phyloP scores from a whole-genome alignment of 1,140 invertebrate genomes.

The Dinoponera quadriceps region DNA sequence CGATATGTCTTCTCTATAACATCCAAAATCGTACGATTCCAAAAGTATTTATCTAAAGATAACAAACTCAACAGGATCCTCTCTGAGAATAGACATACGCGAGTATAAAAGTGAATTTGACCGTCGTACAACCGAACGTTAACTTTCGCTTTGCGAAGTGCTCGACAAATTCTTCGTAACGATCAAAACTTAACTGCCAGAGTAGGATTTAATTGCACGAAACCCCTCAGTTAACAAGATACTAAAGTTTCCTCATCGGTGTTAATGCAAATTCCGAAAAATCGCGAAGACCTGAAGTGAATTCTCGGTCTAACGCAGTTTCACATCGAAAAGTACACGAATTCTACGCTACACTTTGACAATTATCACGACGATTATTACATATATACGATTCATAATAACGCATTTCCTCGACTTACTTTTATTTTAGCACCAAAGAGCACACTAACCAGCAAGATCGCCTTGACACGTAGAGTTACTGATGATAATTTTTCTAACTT shows the following conservation, averaged over 20 bases:
- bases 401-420: not conserved
- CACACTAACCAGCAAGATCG: not conserved
- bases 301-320: conserved; percentile 11
- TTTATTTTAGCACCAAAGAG: conserved; percentile 48
- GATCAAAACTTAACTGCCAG: conserved; percentile 17
- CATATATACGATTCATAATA: conserved; percentile 15
- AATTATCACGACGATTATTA: conserved; percentile 25
- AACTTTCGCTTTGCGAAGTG: not conserved
- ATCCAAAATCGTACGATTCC: conserved; percentile 13
- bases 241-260: not conserved
- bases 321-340: conserved; percentile 8
- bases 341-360: conserved; percentile 28
- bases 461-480: too few relatives aligned
- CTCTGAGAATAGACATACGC: not conserved
- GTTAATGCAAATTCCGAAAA: conserved; percentile 18
- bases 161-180: conserved; percentile 22
- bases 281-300: conserved; percentile 1
- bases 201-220: not conserved
- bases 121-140: conserved; percentile 10
- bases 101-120: conserved; percentile 26
- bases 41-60: conserved; percentile 39
- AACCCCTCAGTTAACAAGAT: not conserved
- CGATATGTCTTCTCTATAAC: conserved; percentile 29
- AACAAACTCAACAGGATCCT: conserved; percentile 37
- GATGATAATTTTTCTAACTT: too few relatives aligned